Conservation (phyloP, 2,113 vertebrate genomes). For the Clarias macrocephalus region DNA sequence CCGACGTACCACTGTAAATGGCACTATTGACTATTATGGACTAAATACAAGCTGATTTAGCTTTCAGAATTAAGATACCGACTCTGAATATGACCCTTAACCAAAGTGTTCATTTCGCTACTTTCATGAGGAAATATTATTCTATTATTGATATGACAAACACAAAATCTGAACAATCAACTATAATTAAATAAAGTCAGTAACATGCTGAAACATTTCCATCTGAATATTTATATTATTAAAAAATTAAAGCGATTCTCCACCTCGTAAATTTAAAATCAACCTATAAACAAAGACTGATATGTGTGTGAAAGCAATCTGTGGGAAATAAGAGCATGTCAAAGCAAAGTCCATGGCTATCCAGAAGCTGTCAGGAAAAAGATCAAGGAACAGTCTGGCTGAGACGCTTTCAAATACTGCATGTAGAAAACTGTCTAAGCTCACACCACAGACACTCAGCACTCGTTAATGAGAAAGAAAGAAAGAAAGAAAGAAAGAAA, state of each 20-base stretch:
- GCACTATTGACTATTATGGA: background rate
- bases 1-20: too few species aligned
- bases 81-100: background rate
- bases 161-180: background rate
- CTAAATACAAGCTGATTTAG: background rate
- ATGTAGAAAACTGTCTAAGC: background rate
- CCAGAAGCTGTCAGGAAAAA: slow-evolving; percentile 17
- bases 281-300: slow-evolving; percentile 20
- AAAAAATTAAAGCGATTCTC: background rate
- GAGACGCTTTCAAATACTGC: slow-evolving; percentile 1
- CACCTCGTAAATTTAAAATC: slow-evolving; percentile 8
- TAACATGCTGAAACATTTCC: background rate
- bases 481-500: too few species aligned
- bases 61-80: background rate
- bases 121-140: background rate
- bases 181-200: background rate
- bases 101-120: background rate
- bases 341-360: background rate
- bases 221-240: background rate
- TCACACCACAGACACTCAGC: slow-evolving; percentile 3
- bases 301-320: slow-evolving; percentile 36
- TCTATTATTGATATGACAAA: background rate
- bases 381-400: slow-evolving; percentile 7
- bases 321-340: slow-evolving; percentile 31
- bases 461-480: background rate